Conservation (phyloP, 2,113 vertebrate species). For the Struthidea cinerea region DNA sequence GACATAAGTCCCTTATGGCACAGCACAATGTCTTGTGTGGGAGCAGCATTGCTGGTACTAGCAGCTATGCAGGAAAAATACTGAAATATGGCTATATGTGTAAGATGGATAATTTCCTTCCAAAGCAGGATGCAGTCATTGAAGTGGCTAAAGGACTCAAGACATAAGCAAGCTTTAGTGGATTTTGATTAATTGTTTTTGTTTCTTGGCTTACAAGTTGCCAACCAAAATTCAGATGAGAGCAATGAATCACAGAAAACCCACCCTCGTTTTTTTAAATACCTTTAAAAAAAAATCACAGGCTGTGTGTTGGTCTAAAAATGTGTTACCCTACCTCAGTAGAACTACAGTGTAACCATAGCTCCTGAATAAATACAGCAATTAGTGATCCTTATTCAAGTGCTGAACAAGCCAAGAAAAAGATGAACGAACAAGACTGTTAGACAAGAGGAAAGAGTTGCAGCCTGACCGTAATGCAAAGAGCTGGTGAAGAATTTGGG, state of each 20-base stretch:
- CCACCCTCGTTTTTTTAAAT: not conserved
- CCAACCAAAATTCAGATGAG: not conserved
- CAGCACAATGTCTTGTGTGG: not conserved
- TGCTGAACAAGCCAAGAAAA: not conserved
- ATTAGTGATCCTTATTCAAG: not conserved
- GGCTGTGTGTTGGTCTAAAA: rapidly evolving
- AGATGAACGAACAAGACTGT: not conserved
- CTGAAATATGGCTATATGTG: not conserved
- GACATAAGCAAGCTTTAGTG: not conserved
- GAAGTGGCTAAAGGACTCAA: not conserved
- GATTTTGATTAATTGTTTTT: not conserved
- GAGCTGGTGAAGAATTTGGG: not conserved
- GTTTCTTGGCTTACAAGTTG: not conserved
- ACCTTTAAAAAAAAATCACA: rapidly evolving
- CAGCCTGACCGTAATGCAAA: not conserved
- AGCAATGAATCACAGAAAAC: not conserved
- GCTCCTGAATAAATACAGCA: not conserved
- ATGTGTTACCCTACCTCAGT: not conserved
- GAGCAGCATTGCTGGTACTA: not conserved
- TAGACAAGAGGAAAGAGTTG: not conserved
- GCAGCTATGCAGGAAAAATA: not conserved
- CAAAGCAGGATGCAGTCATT: not conserved
- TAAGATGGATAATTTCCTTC: not conserved
- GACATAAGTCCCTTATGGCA: not conserved
- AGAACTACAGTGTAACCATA: not conserved